phyloP scores from a whole-genome alignment of 2,113 vertebrate genomes.

The Actinemys pallida region DNA sequence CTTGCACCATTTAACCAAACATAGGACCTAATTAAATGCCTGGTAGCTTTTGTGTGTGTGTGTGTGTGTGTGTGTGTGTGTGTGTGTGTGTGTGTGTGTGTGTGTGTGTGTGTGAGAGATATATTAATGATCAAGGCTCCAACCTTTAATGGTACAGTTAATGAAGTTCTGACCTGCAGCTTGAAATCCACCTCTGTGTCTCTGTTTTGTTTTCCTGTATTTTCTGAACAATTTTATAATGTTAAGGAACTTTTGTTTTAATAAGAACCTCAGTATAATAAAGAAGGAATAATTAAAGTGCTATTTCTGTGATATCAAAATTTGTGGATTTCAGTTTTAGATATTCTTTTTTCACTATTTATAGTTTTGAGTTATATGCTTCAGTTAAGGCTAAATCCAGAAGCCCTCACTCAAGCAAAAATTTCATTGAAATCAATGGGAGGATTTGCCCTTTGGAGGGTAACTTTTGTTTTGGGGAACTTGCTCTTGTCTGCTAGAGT shows the following conservation, averaged over 20 bases:
- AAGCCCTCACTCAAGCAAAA: not conserved
- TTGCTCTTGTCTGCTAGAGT: not conserved
- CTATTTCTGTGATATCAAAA: not conserved
- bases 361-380: rapidly evolving
- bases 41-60: not conserved
- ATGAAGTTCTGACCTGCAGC: rapidly evolving
- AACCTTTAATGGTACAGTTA: not conserved
- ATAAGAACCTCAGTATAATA: rapidly evolving
- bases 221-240: not conserved
- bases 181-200: not conserved
- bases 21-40: not conserved
- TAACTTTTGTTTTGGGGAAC: not conserved
- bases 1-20: not conserved
- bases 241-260: not conserved
- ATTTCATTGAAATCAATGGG: rapidly evolving
- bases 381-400: not conserved
- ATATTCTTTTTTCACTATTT: not conserved
- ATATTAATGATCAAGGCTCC: not conserved
- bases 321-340: not conserved
- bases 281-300: not conserved
- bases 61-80: not conserved
- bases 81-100: too few relatives aligned
- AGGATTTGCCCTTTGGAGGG: rapidly evolving
- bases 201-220: not conserved
- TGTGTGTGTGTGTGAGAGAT: too few relatives aligned